Evolutionary conservation across 1,140 invertebrate genomes (phyloP), one percentile per base, ranked within the genome.

Genomic region (Triops cancriformis): DNA sequence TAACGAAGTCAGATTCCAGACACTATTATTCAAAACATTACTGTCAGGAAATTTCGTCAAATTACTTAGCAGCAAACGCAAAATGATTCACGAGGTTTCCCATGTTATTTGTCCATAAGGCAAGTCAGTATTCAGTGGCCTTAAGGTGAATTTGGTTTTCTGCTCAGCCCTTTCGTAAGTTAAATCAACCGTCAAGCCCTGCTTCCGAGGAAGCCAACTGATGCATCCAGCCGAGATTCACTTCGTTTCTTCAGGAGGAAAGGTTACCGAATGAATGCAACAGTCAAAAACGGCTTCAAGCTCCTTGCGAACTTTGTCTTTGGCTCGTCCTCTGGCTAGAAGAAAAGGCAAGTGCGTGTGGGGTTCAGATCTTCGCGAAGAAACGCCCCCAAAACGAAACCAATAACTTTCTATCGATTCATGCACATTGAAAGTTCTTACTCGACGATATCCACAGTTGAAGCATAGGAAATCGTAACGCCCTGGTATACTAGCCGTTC

Each of bases 181-280:
- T 18, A 10, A 64, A 6, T 64, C 37, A n/a, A 43, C 27, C n/a
- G 37, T 41, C 28, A 43, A 31, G 28, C 45, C 23, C 23, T 7
- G 10, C 4, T 14, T 11, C 27, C 31, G 26, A 12, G 74, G 37
- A 28, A 76, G 37, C 27, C 26, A 76, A 18, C 74, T 28, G 18
- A 28, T 18, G 28, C 74, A 76, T 18, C 37, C 37, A 76, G 74
- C 74, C 27, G 45, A 10, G 11, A 76, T 42, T 28, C 74, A 76
- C 0, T 10, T 26, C 74, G 42, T 31, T 42, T 76, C 74, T 45
- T 76, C 74, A 3, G 11, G n/a, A 26, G 74, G 74, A 43, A 76
- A 45, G 27, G 10, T 42, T 14, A 76, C 10, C 14, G 37, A 18
- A 45, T 76, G 74, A 18, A 76, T 76, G 10, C 37, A 76, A 31